A percentile compares a stretch with the other conserved stretches of the same genome.
Conservation (phyloP, 2,113 vertebrate genomes). For the Chiloscyllium plagiosum region DNA sequence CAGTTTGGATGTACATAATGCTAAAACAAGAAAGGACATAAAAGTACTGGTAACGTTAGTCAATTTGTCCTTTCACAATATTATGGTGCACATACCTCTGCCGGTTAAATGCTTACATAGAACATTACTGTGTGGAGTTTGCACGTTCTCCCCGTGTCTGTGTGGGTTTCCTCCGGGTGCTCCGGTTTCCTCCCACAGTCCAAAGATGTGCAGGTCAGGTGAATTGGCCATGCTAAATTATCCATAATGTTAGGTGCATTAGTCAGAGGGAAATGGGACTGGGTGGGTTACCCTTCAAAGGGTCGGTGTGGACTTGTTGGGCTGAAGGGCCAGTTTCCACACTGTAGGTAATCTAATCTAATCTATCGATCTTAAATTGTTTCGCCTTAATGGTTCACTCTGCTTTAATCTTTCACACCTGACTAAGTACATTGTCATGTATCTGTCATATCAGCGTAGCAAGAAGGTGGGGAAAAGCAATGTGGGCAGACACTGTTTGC, state of each 20-base stretch:
- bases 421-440: not conserved
- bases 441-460: not conserved
- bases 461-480: no score
- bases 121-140: not conserved
- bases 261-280: no score
- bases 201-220: no score
- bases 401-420: constrained; percentile 21
- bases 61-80: not conserved
- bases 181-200: no score
- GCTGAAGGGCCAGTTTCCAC: no score
- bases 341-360: no score
- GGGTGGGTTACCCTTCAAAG: no score
- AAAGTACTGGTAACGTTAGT: not conserved
- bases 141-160: no score
- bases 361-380: not conserved
- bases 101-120: not conserved
- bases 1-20: not conserved
- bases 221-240: no score
- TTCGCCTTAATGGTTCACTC: not conserved
- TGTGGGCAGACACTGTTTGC: not conserved
- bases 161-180: no score
- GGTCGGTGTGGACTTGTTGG: no score
- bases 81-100: not conserved
- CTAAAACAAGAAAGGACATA: not conserved
- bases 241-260: no score